Conservation (phyloP, 92 coral and sea anemone species). For the Heliopora coerulea region DNA sequence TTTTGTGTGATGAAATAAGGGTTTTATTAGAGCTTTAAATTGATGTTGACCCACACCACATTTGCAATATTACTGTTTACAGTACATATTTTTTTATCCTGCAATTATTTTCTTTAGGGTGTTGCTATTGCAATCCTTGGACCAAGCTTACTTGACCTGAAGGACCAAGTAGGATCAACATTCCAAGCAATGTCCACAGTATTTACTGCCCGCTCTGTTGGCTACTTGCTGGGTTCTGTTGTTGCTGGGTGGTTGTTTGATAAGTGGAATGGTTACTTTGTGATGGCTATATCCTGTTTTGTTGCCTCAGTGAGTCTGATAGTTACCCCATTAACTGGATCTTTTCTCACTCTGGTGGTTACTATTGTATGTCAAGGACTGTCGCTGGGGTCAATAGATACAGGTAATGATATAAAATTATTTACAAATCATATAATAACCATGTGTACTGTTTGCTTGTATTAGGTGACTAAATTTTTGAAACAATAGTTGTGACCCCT, state of each 20-base stretch:
- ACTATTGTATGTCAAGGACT: slow-evolving; percentile 57
- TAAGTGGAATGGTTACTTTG: slow-evolving; percentile 68
- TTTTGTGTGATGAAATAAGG: too few relatives aligned
- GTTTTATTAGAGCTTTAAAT: too few relatives aligned
- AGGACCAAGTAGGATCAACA: slow-evolving; percentile 54
- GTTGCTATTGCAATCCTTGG: slow-evolving; percentile 74
- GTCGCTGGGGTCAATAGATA: slow-evolving; percentile 76
- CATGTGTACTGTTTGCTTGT: too few relatives aligned
- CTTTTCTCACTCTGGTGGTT: slow-evolving; percentile 59
- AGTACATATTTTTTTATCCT: too few relatives aligned
- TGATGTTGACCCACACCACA: too few relatives aligned
- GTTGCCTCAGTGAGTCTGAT: slow-evolving; percentile 63
- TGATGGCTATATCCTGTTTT: slow-evolving; percentile 69
- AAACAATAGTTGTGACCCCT: too few relatives aligned
- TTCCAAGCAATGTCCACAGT: slow-evolving; percentile 73
- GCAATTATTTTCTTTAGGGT: slow-evolving; percentile 58
- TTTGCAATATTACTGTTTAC: too few relatives aligned
- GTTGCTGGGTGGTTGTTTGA: slow-evolving; percentile 93
- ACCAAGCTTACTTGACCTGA: slow-evolving; percentile 80
- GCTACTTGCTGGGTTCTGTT: slow-evolving; percentile 80
- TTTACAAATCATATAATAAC: too few relatives aligned
- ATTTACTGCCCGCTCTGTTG: slow-evolving; percentile 84
- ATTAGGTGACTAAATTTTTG: too few relatives aligned
- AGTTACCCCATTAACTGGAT: slow-evolving; percentile 62
- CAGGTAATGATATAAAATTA: too few relatives aligned